These are phyloP conservation scores for Pelochelys cantorii DNA, from an alignment of 2,797 vertebrate species.

Conservation along the genomic window DNA sequence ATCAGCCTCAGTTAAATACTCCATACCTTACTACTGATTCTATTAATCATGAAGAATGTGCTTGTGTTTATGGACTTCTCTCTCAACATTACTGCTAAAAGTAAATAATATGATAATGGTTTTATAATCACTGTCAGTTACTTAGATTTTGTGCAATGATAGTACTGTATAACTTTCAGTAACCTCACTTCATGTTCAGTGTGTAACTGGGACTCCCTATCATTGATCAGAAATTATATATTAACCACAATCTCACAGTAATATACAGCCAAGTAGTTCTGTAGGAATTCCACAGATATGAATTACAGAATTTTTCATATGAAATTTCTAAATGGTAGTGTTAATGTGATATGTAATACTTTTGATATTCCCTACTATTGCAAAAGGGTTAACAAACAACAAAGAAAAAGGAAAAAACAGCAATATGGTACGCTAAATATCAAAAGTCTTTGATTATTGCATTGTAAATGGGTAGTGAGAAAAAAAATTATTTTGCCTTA, in stretches of 20 bases:
- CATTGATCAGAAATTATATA: neutral
- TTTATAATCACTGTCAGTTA: neutral
- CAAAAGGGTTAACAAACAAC: slow-evolving; percentile 24
- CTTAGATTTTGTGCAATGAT: slow-evolving; percentile 21
- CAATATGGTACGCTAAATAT: neutral
- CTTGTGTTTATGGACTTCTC: neutral
- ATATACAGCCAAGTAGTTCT: neutral
- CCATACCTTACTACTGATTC: neutral
- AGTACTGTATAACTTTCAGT: neutral
- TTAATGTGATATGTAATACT: slow-evolving; percentile 25
- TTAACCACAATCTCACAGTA: neutral
- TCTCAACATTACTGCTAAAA: neutral
- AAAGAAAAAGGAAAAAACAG: neutral
- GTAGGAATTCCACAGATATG: neutral
- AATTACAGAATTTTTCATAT: slow-evolving; percentile 11
- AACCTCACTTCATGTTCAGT: neutral
- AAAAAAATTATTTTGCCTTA: slow-evolving; percentile 33
- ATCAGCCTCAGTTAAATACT: neutral
- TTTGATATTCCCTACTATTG: slow-evolving; percentile 25
- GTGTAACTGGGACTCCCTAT: neutral
- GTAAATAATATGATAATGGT: neutral
- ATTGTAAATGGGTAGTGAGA: neutral
- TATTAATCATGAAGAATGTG: fast-evolving
- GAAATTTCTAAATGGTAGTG: neutral
- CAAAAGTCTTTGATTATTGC: slow-evolving; percentile 5